phyloP scores from a whole-genome alignment of 2,113 vertebrate species.

The Ophiodon elongatus region DNA sequence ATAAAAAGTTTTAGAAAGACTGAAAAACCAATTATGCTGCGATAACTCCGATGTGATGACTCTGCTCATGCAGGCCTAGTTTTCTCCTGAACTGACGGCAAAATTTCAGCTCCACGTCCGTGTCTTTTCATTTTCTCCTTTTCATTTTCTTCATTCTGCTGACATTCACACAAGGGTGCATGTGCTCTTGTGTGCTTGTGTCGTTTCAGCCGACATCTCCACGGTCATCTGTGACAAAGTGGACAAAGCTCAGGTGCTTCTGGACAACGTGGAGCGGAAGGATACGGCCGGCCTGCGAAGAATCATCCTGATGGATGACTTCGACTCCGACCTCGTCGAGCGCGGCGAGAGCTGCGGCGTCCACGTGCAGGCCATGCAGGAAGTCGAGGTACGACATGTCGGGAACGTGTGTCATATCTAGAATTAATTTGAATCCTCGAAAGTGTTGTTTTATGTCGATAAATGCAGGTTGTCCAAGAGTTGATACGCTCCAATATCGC shows the following conservation, averaged over 20 bases:
- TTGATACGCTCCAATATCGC: not conserved
- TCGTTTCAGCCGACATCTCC: constrained; percentile 91
- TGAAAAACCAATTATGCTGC: not conserved
- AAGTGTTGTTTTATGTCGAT: not conserved
- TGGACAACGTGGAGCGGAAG: constrained; percentile 90
- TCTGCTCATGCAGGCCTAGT: not conserved
- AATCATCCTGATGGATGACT: constrained; percentile 94
- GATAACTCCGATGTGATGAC: not conserved
- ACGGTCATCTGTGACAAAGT: constrained; percentile 95
- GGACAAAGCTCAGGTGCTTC: constrained; percentile 91
- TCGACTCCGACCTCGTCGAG: constrained; percentile 86
- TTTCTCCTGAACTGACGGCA: not conserved
- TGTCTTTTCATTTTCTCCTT: constrained; percentile 5
- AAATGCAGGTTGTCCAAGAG: not conserved
- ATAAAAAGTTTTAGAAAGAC: too few relatives aligned
- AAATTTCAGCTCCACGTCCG: not conserved
- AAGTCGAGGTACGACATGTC: constrained; percentile 85
- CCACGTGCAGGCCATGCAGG: constrained; percentile 88
- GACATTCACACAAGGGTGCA: constrained; percentile 62
- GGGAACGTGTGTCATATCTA: not conserved
- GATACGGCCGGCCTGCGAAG: constrained; percentile 88
- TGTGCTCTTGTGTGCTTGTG: constrained; percentile 51
- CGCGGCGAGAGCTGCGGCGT: constrained; percentile 87
- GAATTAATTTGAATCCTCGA: not conserved
- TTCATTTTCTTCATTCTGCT: constrained; percentile 41